Conservation (phyloP, 2,797 vertebrate species). For the Rousettus madagascariensis region DNA sequence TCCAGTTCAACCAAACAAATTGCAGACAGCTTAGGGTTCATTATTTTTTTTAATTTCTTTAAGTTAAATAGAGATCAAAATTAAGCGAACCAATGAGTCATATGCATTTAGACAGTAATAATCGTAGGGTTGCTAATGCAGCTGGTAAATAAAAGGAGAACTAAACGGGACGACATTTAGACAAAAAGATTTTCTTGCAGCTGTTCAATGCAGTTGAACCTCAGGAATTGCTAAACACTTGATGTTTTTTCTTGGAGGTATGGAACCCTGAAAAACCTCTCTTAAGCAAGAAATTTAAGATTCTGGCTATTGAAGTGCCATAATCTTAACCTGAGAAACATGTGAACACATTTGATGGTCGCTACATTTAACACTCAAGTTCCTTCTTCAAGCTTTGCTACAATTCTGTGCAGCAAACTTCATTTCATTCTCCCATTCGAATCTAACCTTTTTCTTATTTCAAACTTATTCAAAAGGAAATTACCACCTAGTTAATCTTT, state of each 20-base stretch:
- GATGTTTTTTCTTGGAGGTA: not conserved
- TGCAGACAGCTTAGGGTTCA: not conserved
- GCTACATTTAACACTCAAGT: not conserved
- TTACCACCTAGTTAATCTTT: not conserved
- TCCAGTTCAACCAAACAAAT: not conserved
- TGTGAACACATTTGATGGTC: not conserved
- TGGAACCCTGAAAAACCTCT: not conserved
- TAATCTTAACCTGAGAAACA: not conserved
- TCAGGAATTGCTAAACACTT: not conserved
- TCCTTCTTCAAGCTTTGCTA: not conserved
- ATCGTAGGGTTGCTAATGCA: not conserved
- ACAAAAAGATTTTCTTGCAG: not conserved
- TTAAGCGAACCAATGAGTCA: not conserved
- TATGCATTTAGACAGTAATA: not conserved
- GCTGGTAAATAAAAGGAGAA: not conserved
- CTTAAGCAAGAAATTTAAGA: not conserved
- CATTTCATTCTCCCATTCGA: not conserved
- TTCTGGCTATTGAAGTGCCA: not conserved
- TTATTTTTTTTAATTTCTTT: not conserved
- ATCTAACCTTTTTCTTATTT: not conserved
- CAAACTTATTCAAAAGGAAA: not conserved
- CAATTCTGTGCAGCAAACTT: not conserved
- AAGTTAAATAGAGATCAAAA: not conserved
- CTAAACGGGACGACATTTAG: not conserved
- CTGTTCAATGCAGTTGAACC: fast-evolving